Base-by-base conservation (phyloP, 2,888 invertebrate species). In the Apodemia mormo region DNA sequence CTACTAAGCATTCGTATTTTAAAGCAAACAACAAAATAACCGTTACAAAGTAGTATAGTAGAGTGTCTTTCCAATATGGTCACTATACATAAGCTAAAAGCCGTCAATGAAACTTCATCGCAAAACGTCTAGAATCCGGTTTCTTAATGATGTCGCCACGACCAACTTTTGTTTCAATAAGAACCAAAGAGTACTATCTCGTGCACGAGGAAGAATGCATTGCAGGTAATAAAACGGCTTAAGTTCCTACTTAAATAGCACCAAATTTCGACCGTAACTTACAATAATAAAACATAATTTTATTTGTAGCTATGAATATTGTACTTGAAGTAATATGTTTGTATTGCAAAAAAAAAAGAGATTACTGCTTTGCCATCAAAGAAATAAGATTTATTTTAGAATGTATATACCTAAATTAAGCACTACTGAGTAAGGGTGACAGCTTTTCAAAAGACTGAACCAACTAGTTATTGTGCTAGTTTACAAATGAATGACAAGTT, bases 141-240 rank as follows among this genome's bases (percentile, higher is more conserved):
- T 88, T 83, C 79, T 79, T 83, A 82, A 83, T 82, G 84, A 86
- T 83, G 82, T 81, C 82, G 80, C 82, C 75, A 79, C 81, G 86
- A 79, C 85, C 87, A 86, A 87, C 88, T 87, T 87, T 86, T 86
- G 85, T 87, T 84, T 85, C 80, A 85, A 81, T 80, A 80, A 78
- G 75, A 79, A 79, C 79, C 22, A 22, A 22, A 22, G 22, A 22
- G 22, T 22, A 22, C 22, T 22, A 22, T 22, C 80, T 82, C 80
- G 77, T 86, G 81, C 80, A 85, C 81, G 81, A 83, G 84, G 82
- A 83, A 82, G 79, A 77, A 76, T 71, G 73, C 45, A 74, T 72
- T 73, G 68, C 73, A 76, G 70, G 45, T 65, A 71, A 71, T 9
- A 40, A 30, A 71, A 72, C 10, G 33, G 14, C 61, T 2, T 67